A percentile compares a stretch with the other conserved stretches of the same genome.
Evolutionary conservation across 2,113 vertebrate genomes (phyloP).

Genomic region (Grammomys surdaster): DNA sequence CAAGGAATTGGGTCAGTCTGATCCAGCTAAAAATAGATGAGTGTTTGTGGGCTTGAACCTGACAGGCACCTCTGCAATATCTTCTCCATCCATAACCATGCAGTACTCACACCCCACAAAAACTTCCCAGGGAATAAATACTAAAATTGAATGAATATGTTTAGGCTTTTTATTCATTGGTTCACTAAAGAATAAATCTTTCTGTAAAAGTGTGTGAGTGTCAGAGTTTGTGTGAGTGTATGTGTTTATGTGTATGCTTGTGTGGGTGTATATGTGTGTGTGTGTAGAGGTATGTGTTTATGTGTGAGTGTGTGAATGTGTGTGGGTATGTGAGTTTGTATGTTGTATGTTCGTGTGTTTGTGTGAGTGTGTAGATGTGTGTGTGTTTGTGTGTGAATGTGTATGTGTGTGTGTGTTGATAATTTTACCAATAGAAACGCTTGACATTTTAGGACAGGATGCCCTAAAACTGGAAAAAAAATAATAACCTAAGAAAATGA

Average conservation of each 20-base stretch:
- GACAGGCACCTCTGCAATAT: background rate
- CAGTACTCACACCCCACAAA: background rate
- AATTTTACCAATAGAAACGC: background rate
- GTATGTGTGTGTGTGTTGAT: background rate
- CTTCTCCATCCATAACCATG: background rate
- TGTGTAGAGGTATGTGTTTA: background rate
- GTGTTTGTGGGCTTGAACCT: background rate
- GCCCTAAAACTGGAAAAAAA: background rate
- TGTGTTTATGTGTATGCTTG: background rate
- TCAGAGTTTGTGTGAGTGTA: background rate
- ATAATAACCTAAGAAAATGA: background rate
- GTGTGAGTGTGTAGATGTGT: background rate
- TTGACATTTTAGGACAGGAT: conserved; percentile 38
- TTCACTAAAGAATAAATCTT: conserved; percentile 29
- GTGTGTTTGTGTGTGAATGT: background rate
- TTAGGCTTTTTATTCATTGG: background rate
- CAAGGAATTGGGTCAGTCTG: background rate
- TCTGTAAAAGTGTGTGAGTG: background rate
- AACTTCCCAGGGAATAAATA: background rate
- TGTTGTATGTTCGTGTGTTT: background rate
- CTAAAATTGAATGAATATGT: background rate
- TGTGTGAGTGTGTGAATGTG: background rate
- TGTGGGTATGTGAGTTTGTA: background rate
- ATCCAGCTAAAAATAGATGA: background rate
- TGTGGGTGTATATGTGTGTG: background rate